Conservation (phyloP, 2,797 vertebrate genomes). For the Semotilus atromaculatus region DNA sequence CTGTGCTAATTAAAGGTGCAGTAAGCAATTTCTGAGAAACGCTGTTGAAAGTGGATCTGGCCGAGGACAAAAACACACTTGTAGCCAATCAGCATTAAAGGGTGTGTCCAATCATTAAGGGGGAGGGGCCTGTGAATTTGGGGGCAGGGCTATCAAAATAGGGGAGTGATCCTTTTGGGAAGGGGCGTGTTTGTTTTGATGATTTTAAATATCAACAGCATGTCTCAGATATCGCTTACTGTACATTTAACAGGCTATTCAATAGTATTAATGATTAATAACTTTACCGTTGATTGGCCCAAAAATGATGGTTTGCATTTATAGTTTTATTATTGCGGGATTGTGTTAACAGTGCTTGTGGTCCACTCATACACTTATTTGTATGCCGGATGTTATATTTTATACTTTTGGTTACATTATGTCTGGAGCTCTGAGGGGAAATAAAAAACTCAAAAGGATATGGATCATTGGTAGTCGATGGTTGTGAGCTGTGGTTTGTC, state of each 20-base stretch:
- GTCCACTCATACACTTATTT: neutral
- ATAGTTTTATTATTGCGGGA: neutral
- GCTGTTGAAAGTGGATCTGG: neutral
- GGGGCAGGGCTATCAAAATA: no score
- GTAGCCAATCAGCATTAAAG: no score
- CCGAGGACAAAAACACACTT: neutral
- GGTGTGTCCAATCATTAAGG: no score
- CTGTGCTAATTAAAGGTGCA: neutral
- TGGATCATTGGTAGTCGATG: neutral
- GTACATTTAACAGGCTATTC: neutral
- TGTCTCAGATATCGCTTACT: neutral
- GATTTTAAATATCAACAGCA: no score
- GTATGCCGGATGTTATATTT: neutral
- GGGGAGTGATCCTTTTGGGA: no score
- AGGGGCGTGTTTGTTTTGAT: no score
- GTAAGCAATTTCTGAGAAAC: neutral
- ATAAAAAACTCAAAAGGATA: neutral
- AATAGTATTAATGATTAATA: neutral
- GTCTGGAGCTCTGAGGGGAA: neutral
- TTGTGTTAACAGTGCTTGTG: neutral
- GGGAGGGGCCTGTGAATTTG: no score
- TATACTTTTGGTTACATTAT: neutral
- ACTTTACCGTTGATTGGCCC: neutral
- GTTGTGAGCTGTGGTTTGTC: neutral
- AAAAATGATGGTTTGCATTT: neutral